Conservation (phyloP, 2,888 invertebrate species). For the Erpobdella octoculata region DNA sequence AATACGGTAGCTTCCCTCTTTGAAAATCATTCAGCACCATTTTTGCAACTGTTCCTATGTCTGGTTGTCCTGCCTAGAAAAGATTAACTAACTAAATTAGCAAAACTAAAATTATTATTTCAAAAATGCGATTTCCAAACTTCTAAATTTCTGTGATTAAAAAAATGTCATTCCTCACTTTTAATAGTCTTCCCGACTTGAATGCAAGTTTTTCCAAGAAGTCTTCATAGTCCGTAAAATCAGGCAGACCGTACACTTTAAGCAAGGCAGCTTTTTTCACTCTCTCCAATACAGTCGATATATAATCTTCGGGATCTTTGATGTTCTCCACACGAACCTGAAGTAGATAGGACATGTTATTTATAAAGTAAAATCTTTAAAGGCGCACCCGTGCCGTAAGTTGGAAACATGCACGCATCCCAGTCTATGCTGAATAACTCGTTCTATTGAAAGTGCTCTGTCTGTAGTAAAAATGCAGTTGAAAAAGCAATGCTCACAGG, state of each 20-base stretch:
- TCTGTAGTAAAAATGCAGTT: too few relatives aligned
- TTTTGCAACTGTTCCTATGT: constrained; percentile 74
- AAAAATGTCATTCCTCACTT: constrained; percentile 52
- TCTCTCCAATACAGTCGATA: constrained; percentile 73
- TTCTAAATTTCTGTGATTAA: neutral
- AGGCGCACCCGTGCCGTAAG: too few relatives aligned
- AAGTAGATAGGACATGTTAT: neutral
- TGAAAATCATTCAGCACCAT: constrained; percentile 99
- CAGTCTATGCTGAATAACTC: too few relatives aligned
- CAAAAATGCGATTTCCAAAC: neutral
- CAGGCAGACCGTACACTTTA: constrained; percentile 61
- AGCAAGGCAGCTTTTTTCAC: constrained; percentile 56
- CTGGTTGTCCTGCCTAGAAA: constrained; percentile 79
- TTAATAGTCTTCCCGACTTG: constrained; percentile 78
- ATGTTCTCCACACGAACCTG: constrained; percentile 81
- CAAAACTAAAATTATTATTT: neutral
- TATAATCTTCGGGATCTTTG: constrained; percentile 87
- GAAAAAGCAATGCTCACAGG: too few relatives aligned
- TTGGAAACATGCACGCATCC: too few relatives aligned
- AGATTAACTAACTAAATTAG: neutral
- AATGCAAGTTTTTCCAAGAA: constrained; percentile 84
- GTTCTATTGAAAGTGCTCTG: too few relatives aligned
- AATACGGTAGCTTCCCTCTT: constrained; percentile 90
- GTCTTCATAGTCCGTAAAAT: constrained; percentile 73
- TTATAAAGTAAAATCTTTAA: neutral